Evolutionary conservation across 2,888 invertebrate species (phyloP).

Genomic region (Drosophila stalkeri): DNA sequence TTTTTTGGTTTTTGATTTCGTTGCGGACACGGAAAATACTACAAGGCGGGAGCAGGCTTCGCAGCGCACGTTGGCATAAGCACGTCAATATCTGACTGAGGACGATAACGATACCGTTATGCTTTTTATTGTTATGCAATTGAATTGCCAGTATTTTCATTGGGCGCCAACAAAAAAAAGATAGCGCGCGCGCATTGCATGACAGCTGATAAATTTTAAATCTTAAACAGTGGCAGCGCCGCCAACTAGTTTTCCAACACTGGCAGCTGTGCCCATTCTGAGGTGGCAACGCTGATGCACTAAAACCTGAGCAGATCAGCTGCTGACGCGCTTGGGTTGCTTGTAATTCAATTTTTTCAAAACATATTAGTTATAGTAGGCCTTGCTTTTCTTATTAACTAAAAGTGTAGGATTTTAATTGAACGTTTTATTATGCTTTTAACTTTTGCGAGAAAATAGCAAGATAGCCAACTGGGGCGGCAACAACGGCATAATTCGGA

Average conservation of each 20-base stretch:
- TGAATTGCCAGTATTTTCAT: slow-evolving; percentile 69
- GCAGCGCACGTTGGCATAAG: slow-evolving; percentile 59
- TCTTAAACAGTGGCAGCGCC: slow-evolving; percentile 5
- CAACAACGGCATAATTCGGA: slow-evolving; percentile 4
- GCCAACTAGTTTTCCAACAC: slow-evolving; percentile 23
- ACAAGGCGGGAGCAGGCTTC: slow-evolving; percentile 38
- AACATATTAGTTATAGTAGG: slow-evolving; percentile 29
- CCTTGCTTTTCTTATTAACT: background rate
- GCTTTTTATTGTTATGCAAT: slow-evolving; percentile 71
- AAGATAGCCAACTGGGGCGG: slow-evolving; percentile 1
- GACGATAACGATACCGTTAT: slow-evolving; percentile 76
- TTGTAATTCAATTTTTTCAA: slow-evolving; percentile 61
- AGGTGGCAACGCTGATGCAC: slow-evolving; percentile 35
- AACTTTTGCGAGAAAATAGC: background rate
- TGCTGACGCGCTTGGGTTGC: slow-evolving; percentile 67
- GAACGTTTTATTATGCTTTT: slow-evolving; percentile 16
- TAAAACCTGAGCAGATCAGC: slow-evolving; percentile 49
- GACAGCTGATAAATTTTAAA: slow-evolving; percentile 57
- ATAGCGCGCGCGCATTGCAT: slow-evolving; percentile 50
- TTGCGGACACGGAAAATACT: slow-evolving; percentile 37
- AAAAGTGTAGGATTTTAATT: background rate
- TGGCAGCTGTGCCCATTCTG: background rate
- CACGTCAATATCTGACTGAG: slow-evolving; percentile 79
- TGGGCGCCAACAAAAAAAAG: slow-evolving; percentile 59
- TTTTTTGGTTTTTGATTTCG: slow-evolving; percentile 7